Conservation (phyloP, 2,797 vertebrate species). For the Echeneis naucrates region DNA sequence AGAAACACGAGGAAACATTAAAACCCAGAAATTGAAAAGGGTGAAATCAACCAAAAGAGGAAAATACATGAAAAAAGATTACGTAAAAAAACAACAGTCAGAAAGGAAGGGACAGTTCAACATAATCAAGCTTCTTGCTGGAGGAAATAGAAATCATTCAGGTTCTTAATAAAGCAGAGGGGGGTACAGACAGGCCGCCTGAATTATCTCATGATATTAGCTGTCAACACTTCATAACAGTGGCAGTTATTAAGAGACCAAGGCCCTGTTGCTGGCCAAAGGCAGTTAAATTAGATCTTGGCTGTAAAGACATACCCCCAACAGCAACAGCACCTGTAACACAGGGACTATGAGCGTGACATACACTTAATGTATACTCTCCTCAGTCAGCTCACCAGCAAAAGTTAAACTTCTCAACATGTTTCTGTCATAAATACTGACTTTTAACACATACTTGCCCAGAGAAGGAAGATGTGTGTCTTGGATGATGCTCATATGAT, state of each 20-base stretch:
- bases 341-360: constrained; percentile 16
- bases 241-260: constrained; percentile 98
- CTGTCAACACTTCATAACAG: constrained; percentile 94
- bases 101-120: constrained; percentile 82
- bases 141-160: constrained; percentile 92
- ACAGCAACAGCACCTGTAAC: constrained; percentile 69
- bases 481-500: background rate
- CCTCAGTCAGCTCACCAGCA: constrained; percentile 9
- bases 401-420: constrained; percentile 18
- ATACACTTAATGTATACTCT: constrained; percentile 13
- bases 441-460: background rate
- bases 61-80: background rate
- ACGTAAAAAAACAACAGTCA: constrained; percentile 8
- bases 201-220: constrained; percentile 89
- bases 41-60: background rate
- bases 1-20: background rate
- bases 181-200: constrained; percentile 65
- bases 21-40: background rate
- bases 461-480: background rate
- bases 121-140: constrained; percentile 87
- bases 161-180: constrained; percentile 93
- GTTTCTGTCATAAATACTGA: background rate
- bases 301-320: constrained; percentile 71
- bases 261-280: constrained; percentile 86
- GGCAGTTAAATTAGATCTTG: constrained; percentile 95